These are phyloP conservation scores for Drosophila testacea DNA, from an alignment of 2,888 invertebrate species.

Conservation along the genomic window DNA sequence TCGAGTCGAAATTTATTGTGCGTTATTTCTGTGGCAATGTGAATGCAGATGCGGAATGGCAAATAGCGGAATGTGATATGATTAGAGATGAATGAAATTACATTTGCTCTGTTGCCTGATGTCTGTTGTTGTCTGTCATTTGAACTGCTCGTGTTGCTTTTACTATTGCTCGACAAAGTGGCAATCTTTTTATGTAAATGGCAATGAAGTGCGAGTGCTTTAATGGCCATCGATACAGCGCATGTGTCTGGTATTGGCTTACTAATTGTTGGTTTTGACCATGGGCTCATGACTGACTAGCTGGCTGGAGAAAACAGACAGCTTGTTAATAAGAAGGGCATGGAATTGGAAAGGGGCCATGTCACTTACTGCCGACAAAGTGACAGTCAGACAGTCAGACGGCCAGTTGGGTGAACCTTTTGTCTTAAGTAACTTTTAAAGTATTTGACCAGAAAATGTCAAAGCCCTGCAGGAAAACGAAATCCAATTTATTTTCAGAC, in stretches of 20 bases:
- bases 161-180: conserved; percentile 39
- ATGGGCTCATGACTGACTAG: conserved; percentile 2
- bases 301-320: conserved; percentile 10
- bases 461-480: conserved; percentile 47
- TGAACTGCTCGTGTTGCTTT: conserved; percentile 24
- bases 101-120: conserved; percentile 50
- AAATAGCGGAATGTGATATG: conserved; percentile 61
- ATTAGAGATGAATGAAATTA: conserved; percentile 64
- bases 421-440: conserved; percentile 52
- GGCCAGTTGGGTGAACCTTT: conserved; percentile 19
- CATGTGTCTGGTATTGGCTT: conserved; percentile 64
- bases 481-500: conserved; percentile 74
- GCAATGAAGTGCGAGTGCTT: conserved; percentile 27
- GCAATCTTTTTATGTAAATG: conserved; percentile 60
- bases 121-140: conserved; percentile 34
- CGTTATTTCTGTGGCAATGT: conserved; percentile 39
- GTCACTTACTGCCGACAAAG: conserved; percentile 5
- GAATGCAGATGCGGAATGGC: conserved; percentile 34
- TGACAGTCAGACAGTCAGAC: conserved; percentile 4
- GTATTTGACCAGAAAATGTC: conserved; percentile 47
- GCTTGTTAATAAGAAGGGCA: conserved; percentile 11
- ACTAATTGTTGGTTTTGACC: conserved; percentile 52
- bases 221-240: conserved; percentile 36
- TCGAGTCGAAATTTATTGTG: conserved; percentile 33
- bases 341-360: background rate